These are phyloP conservation scores for Mungos mungo DNA, from an alignment of 2,113 vertebrate species.

Conservation along the genomic window DNA sequence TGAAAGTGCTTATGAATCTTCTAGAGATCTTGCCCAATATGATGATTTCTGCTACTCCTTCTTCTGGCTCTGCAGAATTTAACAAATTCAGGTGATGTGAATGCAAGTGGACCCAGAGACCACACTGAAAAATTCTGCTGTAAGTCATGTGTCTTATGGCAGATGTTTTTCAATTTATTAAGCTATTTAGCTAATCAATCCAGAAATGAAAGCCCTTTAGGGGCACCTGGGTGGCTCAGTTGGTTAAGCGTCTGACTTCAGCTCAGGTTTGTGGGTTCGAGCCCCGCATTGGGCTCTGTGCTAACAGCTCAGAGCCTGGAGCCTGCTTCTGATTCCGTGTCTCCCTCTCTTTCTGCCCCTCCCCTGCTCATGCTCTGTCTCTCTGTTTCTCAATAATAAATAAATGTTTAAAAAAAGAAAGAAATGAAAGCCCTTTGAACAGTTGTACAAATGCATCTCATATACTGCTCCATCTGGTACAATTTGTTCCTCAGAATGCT, in stretches of 20 bases:
- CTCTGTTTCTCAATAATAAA: too few relatives aligned
- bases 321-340: too few relatives aligned
- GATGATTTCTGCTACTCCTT: neutral
- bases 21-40: neutral
- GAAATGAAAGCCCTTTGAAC: neutral
- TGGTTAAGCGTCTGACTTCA: too few relatives aligned
- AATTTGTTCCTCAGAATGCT: neutral
- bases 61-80: neutral
- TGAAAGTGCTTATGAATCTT: neutral
- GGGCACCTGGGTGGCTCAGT: too few relatives aligned
- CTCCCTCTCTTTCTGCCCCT: too few relatives aligned
- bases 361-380: too few relatives aligned
- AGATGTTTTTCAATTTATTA: neutral
- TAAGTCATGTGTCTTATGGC: neutral
- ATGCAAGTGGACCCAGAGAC: neutral
- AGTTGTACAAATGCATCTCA: neutral
- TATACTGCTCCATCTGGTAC: neutral
- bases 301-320: too few relatives aligned
- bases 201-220: neutral
- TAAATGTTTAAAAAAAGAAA: too few relatives aligned
- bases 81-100: neutral
- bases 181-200: neutral
- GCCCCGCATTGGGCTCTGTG: too few relatives aligned
- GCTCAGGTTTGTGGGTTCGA: too few relatives aligned
- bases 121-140: neutral